Base-by-base conservation (phyloP, 2,113 vertebrate species). In the Athene noctua region DNA sequence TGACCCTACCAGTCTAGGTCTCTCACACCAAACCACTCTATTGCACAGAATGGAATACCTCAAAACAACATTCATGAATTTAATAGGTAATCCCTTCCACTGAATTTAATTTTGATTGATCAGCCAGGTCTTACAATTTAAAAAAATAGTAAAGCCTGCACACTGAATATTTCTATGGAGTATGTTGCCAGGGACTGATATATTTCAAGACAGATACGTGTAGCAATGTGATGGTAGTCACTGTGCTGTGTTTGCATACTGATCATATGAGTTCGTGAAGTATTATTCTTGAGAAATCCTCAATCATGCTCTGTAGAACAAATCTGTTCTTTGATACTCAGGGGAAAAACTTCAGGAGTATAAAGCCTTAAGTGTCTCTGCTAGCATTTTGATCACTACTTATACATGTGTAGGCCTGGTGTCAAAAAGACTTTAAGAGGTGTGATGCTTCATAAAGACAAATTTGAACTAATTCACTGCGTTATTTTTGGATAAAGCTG, bases 291-390 rank as follows among this genome's bases (percentile, higher is more conserved):
- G 2, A 91, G 57, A 59, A 96, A 95, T 71, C 32, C 52, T 96
- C 75, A 95, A 67, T 27, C 58, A 18, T 44, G 68, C 55, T 95
- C 65, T 92, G 65, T 22, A 70, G 94, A 97, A 85, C 47, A 74
- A 92, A 93, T n/a, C 16, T 86, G 93, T 54, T 95, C 32, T 97
- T 96, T 75, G 86, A 96, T 93, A 72, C 67, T 54, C 42, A 42
- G 49, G 96, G 92, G 88, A 74, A 61, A 55, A 88, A 36, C 85
- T 66, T 80, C 23, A 52, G 65, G 49, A 42, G 40, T 55, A 62
- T 44, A 59, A 94, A 93, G 29, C 46, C n/a, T 85, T 47, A 74
- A 49, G 62, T 63, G 27, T 65, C 54, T 92, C 91, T 95, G 30
- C 46, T 34, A 73, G 66, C 59, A 63, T 91, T 92, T 82, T 94